Evolutionary conservation across 1,140 invertebrate genomes (phyloP).

Genomic region (Araneus ventricosus): DNA sequence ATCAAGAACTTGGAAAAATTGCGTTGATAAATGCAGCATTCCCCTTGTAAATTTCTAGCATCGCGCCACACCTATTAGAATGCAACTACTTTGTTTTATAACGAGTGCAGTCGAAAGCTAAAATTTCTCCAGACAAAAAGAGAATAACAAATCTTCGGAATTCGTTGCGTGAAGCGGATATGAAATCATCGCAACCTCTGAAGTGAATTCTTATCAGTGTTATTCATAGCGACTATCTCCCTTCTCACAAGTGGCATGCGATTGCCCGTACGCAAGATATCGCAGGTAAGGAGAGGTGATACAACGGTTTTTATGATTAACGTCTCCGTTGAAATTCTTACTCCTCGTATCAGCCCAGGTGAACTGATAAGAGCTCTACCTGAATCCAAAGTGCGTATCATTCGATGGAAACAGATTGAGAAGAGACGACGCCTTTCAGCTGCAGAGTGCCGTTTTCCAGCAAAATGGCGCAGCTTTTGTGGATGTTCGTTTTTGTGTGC

Average conservation of each 20-base stretch:
- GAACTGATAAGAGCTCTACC: constrained; percentile 42
- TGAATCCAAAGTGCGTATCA: constrained; percentile 56
- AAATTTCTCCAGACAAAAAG: neutral
- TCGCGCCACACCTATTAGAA: no score
- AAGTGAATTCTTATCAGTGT: constrained; percentile 30
- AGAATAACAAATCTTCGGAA: neutral
- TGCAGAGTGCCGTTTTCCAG: neutral
- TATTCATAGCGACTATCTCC: constrained; percentile 35
- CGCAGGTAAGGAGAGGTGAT: neutral
- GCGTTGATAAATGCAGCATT: no score
- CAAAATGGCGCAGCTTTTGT: constrained; percentile 69
- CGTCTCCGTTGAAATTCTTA: neutral
- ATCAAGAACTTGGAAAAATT: no score
- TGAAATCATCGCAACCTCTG: neutral
- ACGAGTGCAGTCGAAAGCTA: neutral
- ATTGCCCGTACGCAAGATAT: neutral
- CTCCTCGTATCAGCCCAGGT: neutral
- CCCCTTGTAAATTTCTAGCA: no score
- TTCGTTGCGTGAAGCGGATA: neutral
- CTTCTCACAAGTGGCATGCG: neutral
- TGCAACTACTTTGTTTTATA: no score
- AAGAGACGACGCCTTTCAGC: constrained; percentile 44
- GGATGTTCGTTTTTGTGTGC: constrained; percentile 52
- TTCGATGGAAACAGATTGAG: constrained; percentile 27
- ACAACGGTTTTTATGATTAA: constrained; percentile 41